Percentiles rank a stretch among this genome's conserved stretches.
Conservation (phyloP, 1,140 invertebrate species). For the Polypedilum vanderplanki region DNA sequence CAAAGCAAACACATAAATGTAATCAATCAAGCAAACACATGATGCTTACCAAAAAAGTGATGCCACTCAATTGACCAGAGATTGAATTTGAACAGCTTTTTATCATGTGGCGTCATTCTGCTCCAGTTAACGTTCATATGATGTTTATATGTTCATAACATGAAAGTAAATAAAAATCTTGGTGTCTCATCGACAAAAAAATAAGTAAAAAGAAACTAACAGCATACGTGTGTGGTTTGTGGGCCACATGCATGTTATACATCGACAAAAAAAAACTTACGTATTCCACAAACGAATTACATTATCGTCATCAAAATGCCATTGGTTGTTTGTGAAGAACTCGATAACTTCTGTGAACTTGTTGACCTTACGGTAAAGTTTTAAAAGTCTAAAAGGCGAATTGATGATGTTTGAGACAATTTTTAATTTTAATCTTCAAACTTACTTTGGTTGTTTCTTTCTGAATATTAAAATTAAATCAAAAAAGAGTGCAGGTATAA, state of each 20-base stretch:
- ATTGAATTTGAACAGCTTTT: neutral
- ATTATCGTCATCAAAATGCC: slow-evolving; percentile 65
- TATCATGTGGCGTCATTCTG: neutral
- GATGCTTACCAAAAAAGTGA: neutral
- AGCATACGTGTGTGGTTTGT: too few relatives aligned
- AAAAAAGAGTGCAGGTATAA: neutral
- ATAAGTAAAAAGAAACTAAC: too few relatives aligned
- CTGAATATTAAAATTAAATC: neutral
- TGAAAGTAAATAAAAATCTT: neutral
- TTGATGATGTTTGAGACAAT: too few relatives aligned
- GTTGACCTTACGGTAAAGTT: slow-evolving; percentile 67
- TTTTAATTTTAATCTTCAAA: neutral
- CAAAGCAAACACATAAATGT: too few relatives aligned
- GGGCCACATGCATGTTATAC: neutral
- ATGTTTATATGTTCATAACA: neutral
- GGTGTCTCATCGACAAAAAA: too few relatives aligned
- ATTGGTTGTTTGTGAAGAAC: slow-evolving; percentile 63
- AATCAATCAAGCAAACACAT: neutral
- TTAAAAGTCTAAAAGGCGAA: slow-evolving; percentile 53
- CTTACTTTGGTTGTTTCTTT: neutral
- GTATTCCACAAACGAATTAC: slow-evolving; percentile 50
- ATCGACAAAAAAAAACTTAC: slow-evolving; percentile 2
- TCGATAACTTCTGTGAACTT: slow-evolving; percentile 62
- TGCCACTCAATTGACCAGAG: slow-evolving; percentile 10
- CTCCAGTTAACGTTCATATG: neutral